Evolutionary conservation across 2,888 invertebrate genomes (phyloP).

Genomic region (Mythimna impura): DNA sequence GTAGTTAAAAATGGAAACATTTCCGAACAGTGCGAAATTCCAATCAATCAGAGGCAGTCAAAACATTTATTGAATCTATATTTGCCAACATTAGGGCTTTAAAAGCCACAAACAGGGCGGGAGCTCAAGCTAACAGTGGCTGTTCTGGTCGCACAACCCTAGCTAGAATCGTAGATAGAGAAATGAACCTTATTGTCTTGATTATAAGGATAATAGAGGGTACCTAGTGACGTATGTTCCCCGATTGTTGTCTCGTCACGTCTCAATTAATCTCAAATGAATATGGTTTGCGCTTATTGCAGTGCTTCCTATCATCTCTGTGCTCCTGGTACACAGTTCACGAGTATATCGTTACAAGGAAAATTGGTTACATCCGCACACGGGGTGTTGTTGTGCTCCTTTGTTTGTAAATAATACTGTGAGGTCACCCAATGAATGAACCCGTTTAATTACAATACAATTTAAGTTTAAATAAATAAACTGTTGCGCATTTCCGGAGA

Average conservation of each 20-base stretch:
- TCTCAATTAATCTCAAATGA: slow-evolving; percentile 82
- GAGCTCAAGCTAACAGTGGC: slow-evolving; percentile 79
- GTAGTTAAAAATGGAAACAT: slow-evolving; percentile 25
- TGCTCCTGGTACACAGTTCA: slow-evolving; percentile 53
- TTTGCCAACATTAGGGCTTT: slow-evolving; percentile 73
- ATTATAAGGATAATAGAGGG: slow-evolving; percentile 61
- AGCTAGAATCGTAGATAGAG: slow-evolving; percentile 44
- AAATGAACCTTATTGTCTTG: slow-evolving; percentile 66
- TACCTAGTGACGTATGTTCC: slow-evolving; percentile 54
- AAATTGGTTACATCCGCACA: slow-evolving; percentile 59
- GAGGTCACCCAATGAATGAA: slow-evolving; percentile 36
- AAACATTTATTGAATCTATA: slow-evolving; percentile 73
- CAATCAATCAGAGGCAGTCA: slow-evolving; percentile 66
- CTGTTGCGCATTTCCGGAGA: slow-evolving; percentile 33
- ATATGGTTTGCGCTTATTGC: slow-evolving; percentile 71
- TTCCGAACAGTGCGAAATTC: slow-evolving; percentile 33
- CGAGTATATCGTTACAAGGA: slow-evolving; percentile 50
- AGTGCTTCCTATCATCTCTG: slow-evolving; percentile 71
- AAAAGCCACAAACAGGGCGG: slow-evolving; percentile 80
- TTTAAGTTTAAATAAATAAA: slow-evolving; percentile 41
- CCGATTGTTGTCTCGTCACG: slow-evolving; percentile 74
- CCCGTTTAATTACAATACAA: slow-evolving; percentile 21
- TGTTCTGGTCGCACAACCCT: slow-evolving; percentile 70
- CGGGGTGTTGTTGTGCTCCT: slow-evolving; percentile 38
- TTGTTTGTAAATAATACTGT: slow-evolving; percentile 55